These are phyloP conservation scores for Atta colombica DNA, from an alignment of 1,140 invertebrate genomes.

Conservation along the genomic window DNA sequence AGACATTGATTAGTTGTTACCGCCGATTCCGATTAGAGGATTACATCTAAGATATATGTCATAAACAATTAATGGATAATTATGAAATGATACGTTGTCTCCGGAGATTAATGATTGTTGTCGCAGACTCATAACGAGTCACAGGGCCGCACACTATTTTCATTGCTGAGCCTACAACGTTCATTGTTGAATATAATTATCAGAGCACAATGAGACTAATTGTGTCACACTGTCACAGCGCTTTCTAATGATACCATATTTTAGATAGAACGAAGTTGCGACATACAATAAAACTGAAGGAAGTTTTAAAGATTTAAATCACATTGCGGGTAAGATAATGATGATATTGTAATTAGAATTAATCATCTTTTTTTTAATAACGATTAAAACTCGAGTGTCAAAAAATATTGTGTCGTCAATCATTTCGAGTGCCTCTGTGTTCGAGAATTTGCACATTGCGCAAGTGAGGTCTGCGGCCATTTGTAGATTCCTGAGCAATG, in stretches of 20 bases:
- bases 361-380: background rate
- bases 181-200: slow-evolving; percentile 29
- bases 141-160: slow-evolving; percentile 31
- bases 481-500: slow-evolving; percentile 4
- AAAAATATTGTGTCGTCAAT: background rate
- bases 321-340: background rate
- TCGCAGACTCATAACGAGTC: slow-evolving; percentile 15
- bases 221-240: background rate
- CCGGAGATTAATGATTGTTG: slow-evolving; percentile 37
- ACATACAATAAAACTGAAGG: background rate
- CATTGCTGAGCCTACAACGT: background rate
- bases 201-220: slow-evolving; percentile 22
- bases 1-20: background rate
- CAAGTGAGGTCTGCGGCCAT: background rate
- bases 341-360: background rate
- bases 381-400: background rate
- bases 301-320: slow-evolving; percentile 2
- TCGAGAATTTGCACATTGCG: background rate
- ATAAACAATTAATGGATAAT: slow-evolving; percentile 45
- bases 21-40: slow-evolving; percentile 24
- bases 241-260: background rate
- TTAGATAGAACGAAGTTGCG: background rate
- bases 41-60: background rate
- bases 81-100: slow-evolving; percentile 48
- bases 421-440: background rate